phyloP scores from a whole-genome alignment of 2,888 invertebrate species.

The Antheraea yamamai region DNA sequence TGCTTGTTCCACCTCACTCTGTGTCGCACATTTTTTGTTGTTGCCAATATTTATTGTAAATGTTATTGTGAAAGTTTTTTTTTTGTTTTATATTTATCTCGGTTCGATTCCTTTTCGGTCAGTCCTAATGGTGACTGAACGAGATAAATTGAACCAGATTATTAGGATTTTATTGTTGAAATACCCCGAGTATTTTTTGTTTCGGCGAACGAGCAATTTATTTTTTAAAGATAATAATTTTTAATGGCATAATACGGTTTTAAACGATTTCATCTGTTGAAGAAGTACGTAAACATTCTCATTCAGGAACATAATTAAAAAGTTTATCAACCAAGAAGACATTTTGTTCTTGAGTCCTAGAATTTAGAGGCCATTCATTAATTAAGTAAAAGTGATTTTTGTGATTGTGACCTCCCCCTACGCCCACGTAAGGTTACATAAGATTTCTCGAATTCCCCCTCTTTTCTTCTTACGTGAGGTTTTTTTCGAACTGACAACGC shows the following conservation, averaged over 20 bases:
- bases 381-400: too few relatives aligned
- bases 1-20: conserved; percentile 6
- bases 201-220: not conserved
- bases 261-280: not conserved
- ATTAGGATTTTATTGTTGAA: too few relatives aligned
- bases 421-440: too few relatives aligned
- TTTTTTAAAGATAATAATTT: not conserved
- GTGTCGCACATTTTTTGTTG: conserved; percentile 21
- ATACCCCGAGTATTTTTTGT: not conserved
- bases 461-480: too few relatives aligned
- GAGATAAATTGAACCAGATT: not conserved
- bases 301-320: too few relatives aligned
- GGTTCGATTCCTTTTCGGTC: not conserved
- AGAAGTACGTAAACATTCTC: not conserved
- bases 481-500: too few relatives aligned
- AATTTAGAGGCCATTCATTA: too few relatives aligned
- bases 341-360: too few relatives aligned
- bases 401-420: too few relatives aligned
- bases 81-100: not conserved
- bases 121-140: not conserved
- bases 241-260: not conserved
- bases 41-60: conserved; percentile 1
- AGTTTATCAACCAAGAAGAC: too few relatives aligned
- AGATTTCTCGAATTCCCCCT: too few relatives aligned
- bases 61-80: not conserved